Base-by-base conservation (phyloP, 2,113 vertebrate genomes). In the Pluvianellus socialis region DNA sequence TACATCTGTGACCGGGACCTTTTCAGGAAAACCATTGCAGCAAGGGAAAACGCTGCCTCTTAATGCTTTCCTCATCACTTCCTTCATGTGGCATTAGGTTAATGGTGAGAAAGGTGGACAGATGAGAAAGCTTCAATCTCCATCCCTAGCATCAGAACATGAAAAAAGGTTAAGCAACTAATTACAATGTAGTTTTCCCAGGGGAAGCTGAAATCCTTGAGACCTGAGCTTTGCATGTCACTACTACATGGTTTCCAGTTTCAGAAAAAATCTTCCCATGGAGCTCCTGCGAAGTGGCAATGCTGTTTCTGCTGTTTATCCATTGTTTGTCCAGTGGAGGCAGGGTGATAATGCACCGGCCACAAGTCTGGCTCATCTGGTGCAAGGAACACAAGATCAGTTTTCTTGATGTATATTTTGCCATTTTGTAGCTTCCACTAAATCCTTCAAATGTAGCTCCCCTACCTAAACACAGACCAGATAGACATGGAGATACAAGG, bases 401-500 rank as follows among this genome's bases (percentile, higher is more conserved):
- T 18, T 12, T 35, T n/a, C 20, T 22, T 44, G 23, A 15, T 22
- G 3, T 28, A 16, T 22, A 35, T 80, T 59, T 79, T 74, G 23
- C 21, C 23, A 35, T 79, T 68, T 83, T 68, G 18, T 40, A 52
- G 5, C 8, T 67, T 38, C 21, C 15, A 22, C 10, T 33, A 56
- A 79, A 68, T 35, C 26, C 62, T 63, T 72, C 13, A 82, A 13
- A 56, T 11, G 4, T 15, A 61, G 16, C 53, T 90, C 20, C 17
- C 7, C 18, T 23, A 30, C 20, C 8, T 55, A 24, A 71, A 71
- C 15, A 26, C 22, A 45, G 3, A 24, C 2, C 7, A 72, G 52
- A 44, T 1, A 49, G 44, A 55, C 10, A 26, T 0, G 3, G 17
- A 19, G 18, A n/a, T 32, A 49, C 1, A 33, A 68, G 12, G 14